Percentiles rank a stretch among this genome's conserved stretches.
Evolutionary conservation across 2,797 vertebrate species (phyloP).

Genomic region (Capromys pilorides): DNA sequence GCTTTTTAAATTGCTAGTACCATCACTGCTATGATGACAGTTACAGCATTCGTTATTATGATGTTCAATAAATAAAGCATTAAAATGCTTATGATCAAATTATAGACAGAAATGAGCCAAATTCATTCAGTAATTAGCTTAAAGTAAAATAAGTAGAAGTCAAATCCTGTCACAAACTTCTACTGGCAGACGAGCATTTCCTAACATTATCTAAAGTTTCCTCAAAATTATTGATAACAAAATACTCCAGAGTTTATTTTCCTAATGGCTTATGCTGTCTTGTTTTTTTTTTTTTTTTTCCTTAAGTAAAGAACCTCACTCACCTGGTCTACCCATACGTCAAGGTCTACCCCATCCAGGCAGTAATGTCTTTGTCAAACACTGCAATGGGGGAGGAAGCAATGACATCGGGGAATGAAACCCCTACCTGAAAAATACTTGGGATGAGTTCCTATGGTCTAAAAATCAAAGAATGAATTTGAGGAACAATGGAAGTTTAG

Average conservation of each 20-base stretch:
- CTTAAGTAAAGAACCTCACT: not conserved
- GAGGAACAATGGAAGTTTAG: too few relatives aligned
- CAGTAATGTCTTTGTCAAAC: not conserved
- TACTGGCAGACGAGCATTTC: not conserved
- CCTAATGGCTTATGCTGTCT: not conserved
- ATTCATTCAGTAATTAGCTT: conserved; percentile 15
- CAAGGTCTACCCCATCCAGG: too few relatives aligned
- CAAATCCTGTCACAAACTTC: not conserved
- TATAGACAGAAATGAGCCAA: not conserved
- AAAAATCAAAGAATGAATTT: too few relatives aligned
- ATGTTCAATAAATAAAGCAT: not conserved
- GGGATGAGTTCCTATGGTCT: too few relatives aligned
- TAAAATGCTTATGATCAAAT: not conserved
- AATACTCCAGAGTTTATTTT: not conserved
- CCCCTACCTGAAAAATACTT: too few relatives aligned
- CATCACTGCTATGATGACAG: not conserved
- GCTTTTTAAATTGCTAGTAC: not conserved
- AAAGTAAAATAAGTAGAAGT: conserved; percentile 33
- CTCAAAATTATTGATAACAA: not conserved
- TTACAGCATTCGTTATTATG: not conserved
- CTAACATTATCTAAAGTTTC: not conserved
- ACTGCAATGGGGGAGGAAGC: not conserved
- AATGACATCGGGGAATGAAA: too few relatives aligned
- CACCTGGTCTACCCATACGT: too few relatives aligned
- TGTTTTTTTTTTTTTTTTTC: not conserved